A percentile compares a stretch with the other conserved stretches of the same genome.
These are phyloP conservation scores for Atta cephalotes DNA, from an alignment of 1,140 invertebrate species.

Conservation along the genomic window DNA sequence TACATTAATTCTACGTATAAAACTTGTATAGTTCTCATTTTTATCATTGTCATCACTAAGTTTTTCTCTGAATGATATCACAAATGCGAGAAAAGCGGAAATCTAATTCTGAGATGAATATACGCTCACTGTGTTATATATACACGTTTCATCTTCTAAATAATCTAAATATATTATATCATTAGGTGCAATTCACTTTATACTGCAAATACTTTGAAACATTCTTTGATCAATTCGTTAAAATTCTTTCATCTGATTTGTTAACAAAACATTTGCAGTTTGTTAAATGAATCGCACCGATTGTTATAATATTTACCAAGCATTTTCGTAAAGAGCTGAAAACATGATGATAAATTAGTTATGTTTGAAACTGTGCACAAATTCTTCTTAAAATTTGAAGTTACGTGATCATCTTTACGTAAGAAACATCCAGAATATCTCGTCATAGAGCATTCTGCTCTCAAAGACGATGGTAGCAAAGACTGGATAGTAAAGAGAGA, in stretches of 20 bases:
- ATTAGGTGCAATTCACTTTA: too few species aligned
- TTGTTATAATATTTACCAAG: not conserved
- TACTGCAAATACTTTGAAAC: too few species aligned
- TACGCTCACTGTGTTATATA: not conserved
- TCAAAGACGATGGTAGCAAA: slow-evolving; percentile 76
- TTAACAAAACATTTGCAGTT: too few species aligned
- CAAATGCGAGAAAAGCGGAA: not conserved
- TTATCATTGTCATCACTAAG: too few species aligned
- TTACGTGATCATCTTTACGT: slow-evolving; percentile 13
- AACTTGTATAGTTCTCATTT: too few species aligned
- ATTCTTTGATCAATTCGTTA: too few species aligned
- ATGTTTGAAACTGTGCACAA: not conserved
- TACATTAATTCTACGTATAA: too few species aligned
- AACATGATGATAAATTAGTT: not conserved
- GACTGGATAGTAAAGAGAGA: slow-evolving; percentile 80
- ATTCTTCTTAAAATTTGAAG: not conserved
- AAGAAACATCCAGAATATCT: slow-evolving; percentile 49
- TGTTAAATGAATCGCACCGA: too few species aligned
- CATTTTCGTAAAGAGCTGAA: not conserved
- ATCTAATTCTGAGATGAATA: not conserved
- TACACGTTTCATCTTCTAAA: not conserved
- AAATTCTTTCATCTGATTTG: too few species aligned
- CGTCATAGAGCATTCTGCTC: slow-evolving; percentile 41
- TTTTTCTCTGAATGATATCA: too few species aligned
- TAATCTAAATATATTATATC: not conserved